These are phyloP conservation scores for Anabas testudineus DNA, from an alignment of 2,797 vertebrate genomes.

Conservation along the genomic window DNA sequence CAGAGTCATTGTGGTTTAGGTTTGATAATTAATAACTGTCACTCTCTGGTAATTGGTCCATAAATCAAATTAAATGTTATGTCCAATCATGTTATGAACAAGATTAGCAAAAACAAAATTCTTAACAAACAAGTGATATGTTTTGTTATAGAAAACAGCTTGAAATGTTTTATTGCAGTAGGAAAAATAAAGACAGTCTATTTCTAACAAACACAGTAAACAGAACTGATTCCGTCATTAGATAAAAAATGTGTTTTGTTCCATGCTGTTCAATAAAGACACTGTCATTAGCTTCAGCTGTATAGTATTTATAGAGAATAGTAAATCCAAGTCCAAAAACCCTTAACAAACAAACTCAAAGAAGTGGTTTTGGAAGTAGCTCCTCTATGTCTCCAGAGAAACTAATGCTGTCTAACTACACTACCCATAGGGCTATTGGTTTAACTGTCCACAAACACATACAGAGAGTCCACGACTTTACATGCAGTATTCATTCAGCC, in stretches of 20 bases:
- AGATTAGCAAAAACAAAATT: not conserved
- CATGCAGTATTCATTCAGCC: conserved; percentile 47
- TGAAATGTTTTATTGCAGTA: not conserved
- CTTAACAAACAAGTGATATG: too few species aligned
- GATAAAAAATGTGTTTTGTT: too few species aligned
- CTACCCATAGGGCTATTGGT: conserved; percentile 42
- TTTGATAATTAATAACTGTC: not conserved
- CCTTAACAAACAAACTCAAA: not conserved
- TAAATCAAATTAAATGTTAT: not conserved
- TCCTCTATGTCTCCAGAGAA: not conserved
- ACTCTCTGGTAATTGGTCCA: not conserved
- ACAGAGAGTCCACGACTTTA: conserved; percentile 17
- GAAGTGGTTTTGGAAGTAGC: not conserved
- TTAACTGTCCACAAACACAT: conserved; percentile 34
- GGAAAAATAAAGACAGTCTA: not conserved
- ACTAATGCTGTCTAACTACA: conserved; percentile 26
- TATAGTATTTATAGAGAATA: too few species aligned
- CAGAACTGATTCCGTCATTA: not conserved
- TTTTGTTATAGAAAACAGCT: too few species aligned
- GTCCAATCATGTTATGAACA: not conserved
- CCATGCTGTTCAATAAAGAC: not conserved
- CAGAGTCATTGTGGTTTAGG: not conserved
- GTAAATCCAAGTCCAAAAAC: not conserved
- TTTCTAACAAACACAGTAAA: too few species aligned
- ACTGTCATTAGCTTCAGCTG: not conserved